Evolutionary conservation across 1,140 invertebrate genomes (phyloP).

Genomic region (Drosophila kikkawai): DNA sequence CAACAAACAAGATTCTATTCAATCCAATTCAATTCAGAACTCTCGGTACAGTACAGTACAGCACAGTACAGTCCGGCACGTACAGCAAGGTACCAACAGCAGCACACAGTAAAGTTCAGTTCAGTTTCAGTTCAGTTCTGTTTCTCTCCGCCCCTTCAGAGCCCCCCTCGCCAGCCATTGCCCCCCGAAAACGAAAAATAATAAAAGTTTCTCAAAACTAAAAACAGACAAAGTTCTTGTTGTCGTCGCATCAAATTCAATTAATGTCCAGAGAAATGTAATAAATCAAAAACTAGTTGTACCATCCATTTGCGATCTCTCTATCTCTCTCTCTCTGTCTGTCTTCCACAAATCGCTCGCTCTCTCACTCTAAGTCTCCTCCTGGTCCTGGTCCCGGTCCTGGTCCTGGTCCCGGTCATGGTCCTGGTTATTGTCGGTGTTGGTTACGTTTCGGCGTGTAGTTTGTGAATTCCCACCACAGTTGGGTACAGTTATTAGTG

Average conservation of each 20-base stretch:
- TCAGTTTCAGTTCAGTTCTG: conserved; percentile 24
- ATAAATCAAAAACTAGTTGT: conserved; percentile 76
- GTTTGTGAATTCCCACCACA: conserved; percentile 43
- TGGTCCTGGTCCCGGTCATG: conserved; percentile 12
- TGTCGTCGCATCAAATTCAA: conserved; percentile 79
- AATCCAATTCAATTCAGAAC: conserved; percentile 28
- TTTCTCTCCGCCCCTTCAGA: conserved; percentile 24
- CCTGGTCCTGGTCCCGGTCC: conserved; percentile 20
- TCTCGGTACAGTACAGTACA: conserved; percentile 31
- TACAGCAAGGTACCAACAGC: conserved; percentile 15
- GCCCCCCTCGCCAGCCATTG: conserved; percentile 61
- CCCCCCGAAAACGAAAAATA: conserved; percentile 48
- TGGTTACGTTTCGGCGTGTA: conserved; percentile 55
- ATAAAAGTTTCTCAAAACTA: conserved; percentile 57
- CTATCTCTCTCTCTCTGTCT: conserved; percentile 34
- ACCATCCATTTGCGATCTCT: conserved; percentile 42
- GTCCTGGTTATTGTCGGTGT: conserved; percentile 69
- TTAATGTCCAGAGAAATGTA: conserved; percentile 72
- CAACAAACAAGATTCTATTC: conserved; percentile 37
- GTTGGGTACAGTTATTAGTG: conserved; percentile 37
- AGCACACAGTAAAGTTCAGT: conserved; percentile 25
- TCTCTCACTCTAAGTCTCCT: conserved; percentile 19
- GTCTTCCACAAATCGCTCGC: conserved; percentile 26
- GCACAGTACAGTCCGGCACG: conserved; percentile 18
- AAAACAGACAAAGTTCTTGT: conserved; percentile 64